Evolutionary conservation across 2,888 invertebrate species (phyloP), one percentile per base, ranked within the genome.

Genomic region (Lysandra bellargus): DNA sequence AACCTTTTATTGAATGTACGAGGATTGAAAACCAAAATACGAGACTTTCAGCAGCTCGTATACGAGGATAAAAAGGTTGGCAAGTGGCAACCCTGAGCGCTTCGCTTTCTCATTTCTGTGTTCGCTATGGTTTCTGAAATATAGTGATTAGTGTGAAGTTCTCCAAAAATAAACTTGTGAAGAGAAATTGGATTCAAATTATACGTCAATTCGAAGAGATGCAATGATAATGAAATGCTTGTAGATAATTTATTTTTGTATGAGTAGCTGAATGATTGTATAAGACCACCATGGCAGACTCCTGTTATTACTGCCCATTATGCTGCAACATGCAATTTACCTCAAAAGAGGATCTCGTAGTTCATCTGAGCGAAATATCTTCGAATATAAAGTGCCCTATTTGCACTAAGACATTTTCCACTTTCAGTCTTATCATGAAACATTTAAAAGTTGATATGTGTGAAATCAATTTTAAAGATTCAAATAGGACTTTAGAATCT

Each of bases 241-340:
- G 86, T 86, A 69, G 69, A 69, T 87, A 88, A 87, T 86, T 87
- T 86, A 85, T 85, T 82, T 81, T 80, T 57, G 40, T 44, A 64
- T 78, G 53, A 44, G 76, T n/a, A 33, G 30, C 64, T 57, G 78
- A 80, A 82, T 79, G 78, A 79, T 74, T 72, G 80, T 82, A 79
- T 33, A 30, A 9, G 53, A 83, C 80, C 83, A 91, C 84, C 85
- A 96, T 96, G 96, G 95, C 94, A 86, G 93, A 94, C 79, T 84
- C 86, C 87, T 86, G 83, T 86, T 95, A 85, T 86, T 92, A 87
- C 82, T 97, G 96, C 84, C 96, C 96, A 64, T 91, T 96, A 87
- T 97, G 96, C 87, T 96, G 96, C 85, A 95, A 95, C 81, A 95
- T 95, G 86, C 95, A 92, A 80, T 97, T 96, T 90, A 87, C 90